A percentile compares a stretch with the other conserved stretches of the same genome.
These are phyloP conservation scores for Lasioglossum zephyrum DNA, from an alignment of 2,888 invertebrate genomes.

Conservation along the genomic window DNA sequence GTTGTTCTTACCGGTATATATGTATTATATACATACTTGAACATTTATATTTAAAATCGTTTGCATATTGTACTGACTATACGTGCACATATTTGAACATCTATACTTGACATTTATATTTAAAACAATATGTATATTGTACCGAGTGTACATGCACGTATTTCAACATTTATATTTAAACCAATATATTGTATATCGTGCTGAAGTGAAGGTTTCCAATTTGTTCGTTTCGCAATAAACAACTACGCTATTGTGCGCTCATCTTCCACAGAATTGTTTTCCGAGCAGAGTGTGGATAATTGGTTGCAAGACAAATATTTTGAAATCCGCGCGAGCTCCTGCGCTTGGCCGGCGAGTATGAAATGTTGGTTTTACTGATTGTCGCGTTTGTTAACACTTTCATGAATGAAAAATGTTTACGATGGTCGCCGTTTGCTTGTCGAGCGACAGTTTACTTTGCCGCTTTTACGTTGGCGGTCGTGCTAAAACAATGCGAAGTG, in stretches of 20 bases:
- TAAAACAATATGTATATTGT: too few relatives aligned
- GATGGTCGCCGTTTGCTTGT: not conserved
- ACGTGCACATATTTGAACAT: too few relatives aligned
- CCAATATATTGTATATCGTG: not conserved
- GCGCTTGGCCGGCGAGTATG: not conserved
- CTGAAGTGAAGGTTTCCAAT: not conserved
- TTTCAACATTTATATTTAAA: too few relatives aligned
- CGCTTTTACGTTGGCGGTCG: not conserved
- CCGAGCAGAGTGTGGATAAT: not conserved
- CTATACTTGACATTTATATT: too few relatives aligned
- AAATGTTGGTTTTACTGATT: constrained; percentile 1
- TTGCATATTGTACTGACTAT: not conserved
- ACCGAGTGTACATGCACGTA: too few relatives aligned
- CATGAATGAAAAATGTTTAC: not conserved
- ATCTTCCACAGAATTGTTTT: not conserved
- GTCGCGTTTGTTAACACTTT: not conserved
- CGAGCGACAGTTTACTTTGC: not conserved
- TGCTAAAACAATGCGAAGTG: not conserved
- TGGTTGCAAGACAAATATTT: not conserved
- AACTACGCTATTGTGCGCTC: not conserved
- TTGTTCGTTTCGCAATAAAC: not conserved
- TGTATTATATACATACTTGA: too few relatives aligned
- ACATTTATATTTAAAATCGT: too few relatives aligned
- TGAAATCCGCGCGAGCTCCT: not conserved
- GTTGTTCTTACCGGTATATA: too few relatives aligned